Conservation (phyloP, 2,113 vertebrate species). For the Cololabis saira region DNA sequence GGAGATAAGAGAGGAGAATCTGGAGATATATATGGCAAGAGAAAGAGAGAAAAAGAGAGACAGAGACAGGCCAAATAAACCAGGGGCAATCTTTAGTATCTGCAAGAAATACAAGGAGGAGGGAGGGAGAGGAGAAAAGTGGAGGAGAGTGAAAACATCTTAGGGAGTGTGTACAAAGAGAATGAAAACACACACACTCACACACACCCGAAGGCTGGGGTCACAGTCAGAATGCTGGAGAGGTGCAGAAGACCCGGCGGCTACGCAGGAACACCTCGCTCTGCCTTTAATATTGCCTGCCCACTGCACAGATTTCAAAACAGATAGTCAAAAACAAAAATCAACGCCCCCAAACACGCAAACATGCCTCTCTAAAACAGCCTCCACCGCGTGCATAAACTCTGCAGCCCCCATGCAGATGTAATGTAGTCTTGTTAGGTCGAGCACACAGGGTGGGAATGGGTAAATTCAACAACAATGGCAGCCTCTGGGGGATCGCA, state of each 20-base stretch:
- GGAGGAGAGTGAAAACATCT: constrained; percentile 70
- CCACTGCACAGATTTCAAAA: constrained; percentile 70
- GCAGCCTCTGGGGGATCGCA: constrained; percentile 66
- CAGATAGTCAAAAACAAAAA: constrained; percentile 71
- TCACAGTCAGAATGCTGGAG: constrained; percentile 73
- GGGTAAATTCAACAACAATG: constrained; percentile 66
- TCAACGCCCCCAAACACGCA: constrained; percentile 57
- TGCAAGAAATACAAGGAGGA: constrained; percentile 58
- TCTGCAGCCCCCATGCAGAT: constrained; percentile 66
- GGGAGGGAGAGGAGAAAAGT: constrained; percentile 63
- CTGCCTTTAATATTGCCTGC: constrained; percentile 74
- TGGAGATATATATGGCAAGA: constrained; percentile 50
- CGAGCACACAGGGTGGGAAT: constrained; percentile 71
- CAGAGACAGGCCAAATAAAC: constrained; percentile 74
- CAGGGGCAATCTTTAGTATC: constrained; percentile 74
- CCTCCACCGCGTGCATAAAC: constrained; percentile 48
- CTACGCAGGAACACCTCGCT: constrained; percentile 71
- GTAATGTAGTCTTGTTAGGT: constrained; percentile 66
- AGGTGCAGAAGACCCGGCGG: constrained; percentile 71
- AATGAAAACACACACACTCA: constrained; percentile 68
- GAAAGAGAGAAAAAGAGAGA: constrained; percentile 54
- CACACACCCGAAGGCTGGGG: constrained; percentile 73
- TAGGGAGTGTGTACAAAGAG: constrained; percentile 73
- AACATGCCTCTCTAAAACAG: constrained; percentile 35
- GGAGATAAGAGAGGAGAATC: constrained; percentile 59